A percentile compares a stretch with the other conserved stretches of the same genome.
phyloP scores from a whole-genome alignment of 2,113 vertebrate species.

The Tamias sibiricus region DNA sequence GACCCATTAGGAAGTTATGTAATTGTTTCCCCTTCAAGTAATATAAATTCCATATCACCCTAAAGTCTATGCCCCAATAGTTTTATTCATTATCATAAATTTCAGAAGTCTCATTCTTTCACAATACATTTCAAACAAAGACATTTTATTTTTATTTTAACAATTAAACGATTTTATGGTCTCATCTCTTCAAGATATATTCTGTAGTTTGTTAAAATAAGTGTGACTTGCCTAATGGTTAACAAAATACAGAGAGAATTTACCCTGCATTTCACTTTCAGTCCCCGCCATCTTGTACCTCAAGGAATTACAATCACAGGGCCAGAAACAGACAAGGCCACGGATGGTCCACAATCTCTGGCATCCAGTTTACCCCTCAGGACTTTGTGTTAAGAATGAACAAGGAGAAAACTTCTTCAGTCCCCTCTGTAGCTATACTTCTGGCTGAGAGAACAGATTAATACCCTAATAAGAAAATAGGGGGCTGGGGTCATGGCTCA shows the following conservation, averaged over 20 bases:
- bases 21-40: conserved; percentile 63
- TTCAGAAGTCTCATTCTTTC: conserved; percentile 71
- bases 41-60: conserved; percentile 64
- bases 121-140: conserved; percentile 63
- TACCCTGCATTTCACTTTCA: neutral
- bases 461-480: neutral
- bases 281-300: neutral
- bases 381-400: neutral
- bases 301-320: neutral
- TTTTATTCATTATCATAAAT: conserved; percentile 77
- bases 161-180: conserved; percentile 73
- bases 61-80: conserved; percentile 61
- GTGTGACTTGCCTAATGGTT: neutral
- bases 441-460: neutral
- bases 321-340: neutral
- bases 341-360: neutral
- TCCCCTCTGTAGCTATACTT: neutral
- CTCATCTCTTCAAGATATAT: conserved; percentile 43
- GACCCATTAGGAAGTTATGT: conserved; percentile 72
- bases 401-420: neutral
- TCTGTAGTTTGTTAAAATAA: conserved; percentile 34
- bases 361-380: neutral
- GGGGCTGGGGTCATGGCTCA: too few relatives aligned
- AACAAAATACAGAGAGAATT: conserved; percentile 14
- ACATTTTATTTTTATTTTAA: conserved; percentile 72